These are phyloP conservation scores for Sigmodon hispidus DNA, from an alignment of 2,113 vertebrate genomes.

Conservation along the genomic window DNA sequence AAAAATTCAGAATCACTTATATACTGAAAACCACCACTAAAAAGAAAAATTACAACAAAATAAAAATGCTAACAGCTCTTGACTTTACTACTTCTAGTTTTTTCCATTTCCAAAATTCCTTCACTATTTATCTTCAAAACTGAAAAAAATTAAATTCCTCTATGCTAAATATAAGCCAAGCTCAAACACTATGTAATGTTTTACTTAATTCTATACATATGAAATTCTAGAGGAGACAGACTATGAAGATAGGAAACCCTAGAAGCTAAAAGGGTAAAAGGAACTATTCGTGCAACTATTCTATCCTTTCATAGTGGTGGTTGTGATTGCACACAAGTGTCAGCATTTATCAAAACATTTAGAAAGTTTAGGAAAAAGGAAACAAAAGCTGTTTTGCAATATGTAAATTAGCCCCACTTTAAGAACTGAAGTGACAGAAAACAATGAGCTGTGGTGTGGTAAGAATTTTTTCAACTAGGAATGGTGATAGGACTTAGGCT, in stretches of 20 bases:
- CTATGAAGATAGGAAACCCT: not conserved
- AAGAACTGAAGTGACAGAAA: not conserved
- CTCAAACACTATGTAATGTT: not conserved
- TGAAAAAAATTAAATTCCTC: constrained; percentile 1
- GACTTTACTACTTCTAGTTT: not conserved
- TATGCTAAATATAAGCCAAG: constrained; percentile 9
- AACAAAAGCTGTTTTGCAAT: not conserved
- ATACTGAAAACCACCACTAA: not conserved
- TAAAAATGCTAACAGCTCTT: not conserved
- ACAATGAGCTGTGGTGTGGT: not conserved
- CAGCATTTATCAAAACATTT: not conserved
- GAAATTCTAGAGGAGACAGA: constrained; percentile 9
- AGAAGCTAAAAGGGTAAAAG: not conserved
- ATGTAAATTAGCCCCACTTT: constrained; percentile 12
- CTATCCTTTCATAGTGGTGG: not conserved
- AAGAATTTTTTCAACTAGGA: not conserved
- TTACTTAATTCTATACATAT: not conserved
- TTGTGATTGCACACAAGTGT: not conserved
- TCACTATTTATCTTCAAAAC: constrained; percentile 30
- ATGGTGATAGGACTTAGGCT: not conserved
- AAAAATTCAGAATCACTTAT: constrained; percentile 19
- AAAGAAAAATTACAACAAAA: constrained; percentile 35
- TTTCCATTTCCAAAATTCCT: constrained; percentile 42
- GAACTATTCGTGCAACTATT: not conserved
- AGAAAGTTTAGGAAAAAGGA: not conserved